Base-by-base conservation (phyloP, 2,888 invertebrate species). In the Melanophora roralis region DNA sequence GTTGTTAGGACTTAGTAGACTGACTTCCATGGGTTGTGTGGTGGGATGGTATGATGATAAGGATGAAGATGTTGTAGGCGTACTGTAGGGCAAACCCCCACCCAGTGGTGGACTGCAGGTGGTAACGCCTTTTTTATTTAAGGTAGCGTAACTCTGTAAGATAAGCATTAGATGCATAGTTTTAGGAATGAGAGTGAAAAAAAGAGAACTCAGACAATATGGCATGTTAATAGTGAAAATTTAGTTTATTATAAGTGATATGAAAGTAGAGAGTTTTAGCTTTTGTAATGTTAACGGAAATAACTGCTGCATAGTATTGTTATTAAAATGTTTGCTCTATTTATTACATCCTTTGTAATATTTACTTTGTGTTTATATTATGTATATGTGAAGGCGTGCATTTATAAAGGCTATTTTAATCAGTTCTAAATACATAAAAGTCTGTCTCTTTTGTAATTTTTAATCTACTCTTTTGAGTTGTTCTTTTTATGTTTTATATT, bases 91-190 rank as follows among this genome's bases (percentile, higher is more conserved):
- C 49, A 77, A 68, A 69, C 77, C 81, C 5, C 69, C 74, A 40
- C 88, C 87, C 82, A 88, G 78, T 78, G 89, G 87, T 69, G 90
- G 90, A 85, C 89, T 90, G 85, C 89, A 89, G 72, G 89, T 90
- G 71, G 89, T 90, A 83, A 89, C 93, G 72, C 94, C 94, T 85
- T 94, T 94, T 90, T 93, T 93, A 85, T 92, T 93, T 88, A 95
- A 92, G 88, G 95, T 95, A 90, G 95, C 94, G 91, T 95, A 95
- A 85, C 95, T 94, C 95, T 95, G 92, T 3, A 55, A 21, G 19
- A 9, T 34, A 64, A 55, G 34, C 43, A 34, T 45, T 47, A 45
- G 32, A 23, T 38, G 27, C 1, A 51, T 1, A 62, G 16, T 40
- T 27, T 27, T 27, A 9, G 23, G 38, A 49, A 14, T 21, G 45